Evolutionary conservation across 2,797 vertebrate genomes (phyloP).

Genomic region (Numenius phaeopus): DNA sequence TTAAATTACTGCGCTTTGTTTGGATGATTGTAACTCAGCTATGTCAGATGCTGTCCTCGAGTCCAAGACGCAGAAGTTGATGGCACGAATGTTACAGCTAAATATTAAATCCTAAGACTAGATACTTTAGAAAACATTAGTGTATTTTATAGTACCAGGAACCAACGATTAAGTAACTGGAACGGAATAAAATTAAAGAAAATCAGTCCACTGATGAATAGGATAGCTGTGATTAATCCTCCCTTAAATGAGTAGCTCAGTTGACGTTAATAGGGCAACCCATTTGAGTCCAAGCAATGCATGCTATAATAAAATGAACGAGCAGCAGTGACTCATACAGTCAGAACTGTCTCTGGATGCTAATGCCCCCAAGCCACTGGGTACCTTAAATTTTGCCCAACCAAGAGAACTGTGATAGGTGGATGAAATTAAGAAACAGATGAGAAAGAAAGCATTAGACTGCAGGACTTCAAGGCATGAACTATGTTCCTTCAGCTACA

Average conservation of each 20-base stretch:
- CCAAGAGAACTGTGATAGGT: not conserved
- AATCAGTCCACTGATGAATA: slow-evolving; percentile 21
- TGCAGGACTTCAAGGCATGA: not conserved
- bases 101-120: not conserved
- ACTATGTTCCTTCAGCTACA: not conserved
- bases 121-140: not conserved
- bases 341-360: not conserved
- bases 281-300: not conserved
- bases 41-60: not conserved
- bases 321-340: slow-evolving; percentile 1
- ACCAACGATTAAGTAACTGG: not conserved
- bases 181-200: slow-evolving; percentile 46
- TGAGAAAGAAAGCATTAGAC: not conserved
- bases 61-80: not conserved
- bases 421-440: not conserved
- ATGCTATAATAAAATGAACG: not conserved
- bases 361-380: not conserved
- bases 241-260: not conserved
- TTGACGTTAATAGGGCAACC: slow-evolving; percentile 20
- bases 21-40: not conserved
- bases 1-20: not conserved
- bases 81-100: not conserved
- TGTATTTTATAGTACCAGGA: slow-evolving; percentile 2
- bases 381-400: slow-evolving; percentile 7
- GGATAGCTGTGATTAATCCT: slow-evolving; percentile 41